Conservation (phyloP, 2,888 invertebrate species). For the Escarpia spicata region DNA sequence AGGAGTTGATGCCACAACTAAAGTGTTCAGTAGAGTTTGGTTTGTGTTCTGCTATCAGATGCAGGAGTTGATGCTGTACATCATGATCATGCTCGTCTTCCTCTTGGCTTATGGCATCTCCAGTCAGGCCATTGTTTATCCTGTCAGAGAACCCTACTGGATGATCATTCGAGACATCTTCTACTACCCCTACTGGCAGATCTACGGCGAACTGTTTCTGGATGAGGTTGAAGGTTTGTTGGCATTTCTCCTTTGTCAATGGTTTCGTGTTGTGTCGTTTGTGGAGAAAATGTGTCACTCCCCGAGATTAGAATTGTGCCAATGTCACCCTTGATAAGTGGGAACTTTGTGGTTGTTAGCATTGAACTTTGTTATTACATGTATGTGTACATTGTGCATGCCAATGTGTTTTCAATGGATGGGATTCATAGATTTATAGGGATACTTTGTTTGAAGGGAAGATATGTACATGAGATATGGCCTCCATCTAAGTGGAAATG, state of each 20-base stretch:
- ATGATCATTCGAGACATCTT: conserved; percentile 58
- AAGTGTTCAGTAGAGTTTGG: neutral
- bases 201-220: conserved; percentile 66
- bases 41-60: conserved; percentile 42
- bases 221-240: conserved; percentile 58
- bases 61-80: conserved; percentile 62
- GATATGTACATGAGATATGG: no score
- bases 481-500: no score
- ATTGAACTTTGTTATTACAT: no score
- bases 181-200: conserved; percentile 66
- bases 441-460: no score
- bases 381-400: no score
- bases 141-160: conserved; percentile 56
- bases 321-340: no score
- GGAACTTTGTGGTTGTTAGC: conserved; percentile 38
- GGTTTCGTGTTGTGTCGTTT: neutral
- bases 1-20: no score
- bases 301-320: no score
- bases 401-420: no score
- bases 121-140: conserved; percentile 49
- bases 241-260: neutral
- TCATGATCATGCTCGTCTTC: conserved; percentile 40
- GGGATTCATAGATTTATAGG: no score
- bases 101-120: conserved; percentile 42
- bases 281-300: no score